Conservation (phyloP, 2,888 invertebrate species). For the Anoplius nigerrimus region DNA sequence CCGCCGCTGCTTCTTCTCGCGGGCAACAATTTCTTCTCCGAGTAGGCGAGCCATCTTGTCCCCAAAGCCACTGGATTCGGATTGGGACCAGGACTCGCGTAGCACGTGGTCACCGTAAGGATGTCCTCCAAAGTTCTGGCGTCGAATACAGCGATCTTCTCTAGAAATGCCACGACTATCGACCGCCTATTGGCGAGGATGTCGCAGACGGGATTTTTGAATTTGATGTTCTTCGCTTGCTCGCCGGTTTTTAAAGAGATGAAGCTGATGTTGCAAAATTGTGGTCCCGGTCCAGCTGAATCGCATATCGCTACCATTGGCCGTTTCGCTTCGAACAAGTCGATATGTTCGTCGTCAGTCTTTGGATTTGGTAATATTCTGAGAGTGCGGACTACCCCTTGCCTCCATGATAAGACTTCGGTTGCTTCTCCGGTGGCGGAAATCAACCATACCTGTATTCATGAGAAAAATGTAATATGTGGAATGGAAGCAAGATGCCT, state of each 20-base stretch:
- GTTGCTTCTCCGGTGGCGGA: slow-evolving; percentile 94
- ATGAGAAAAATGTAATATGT: neutral
- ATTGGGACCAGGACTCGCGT: slow-evolving; percentile 87
- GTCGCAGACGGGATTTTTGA: slow-evolving; percentile 92
- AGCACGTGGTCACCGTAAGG: slow-evolving; percentile 92
- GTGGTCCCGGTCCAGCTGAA: slow-evolving; percentile 85
- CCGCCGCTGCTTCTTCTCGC: slow-evolving; percentile 89
- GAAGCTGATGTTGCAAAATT: slow-evolving; percentile 88
- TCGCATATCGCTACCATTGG: slow-evolving; percentile 95
- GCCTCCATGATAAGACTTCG: slow-evolving; percentile 95
- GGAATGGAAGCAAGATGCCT: too few relatives aligned
- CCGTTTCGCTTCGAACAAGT: slow-evolving; percentile 86
- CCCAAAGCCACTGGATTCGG: slow-evolving; percentile 92
- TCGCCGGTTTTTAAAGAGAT: slow-evolving; percentile 90
- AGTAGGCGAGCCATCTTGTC: slow-evolving; percentile 88
- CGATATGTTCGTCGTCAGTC: slow-evolving; percentile 77
- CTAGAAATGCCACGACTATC: slow-evolving; percentile 91
- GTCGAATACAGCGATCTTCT: slow-evolving; percentile 94
- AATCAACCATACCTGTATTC: slow-evolving; percentile 86
- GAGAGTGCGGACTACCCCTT: slow-evolving; percentile 89
- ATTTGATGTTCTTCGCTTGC: slow-evolving; percentile 92
- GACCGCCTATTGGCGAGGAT: slow-evolving; percentile 92
- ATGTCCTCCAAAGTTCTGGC: slow-evolving; percentile 91
- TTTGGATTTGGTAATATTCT: slow-evolving; percentile 90
- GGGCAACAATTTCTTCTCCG: slow-evolving; percentile 89